Conservation (phyloP, 1,140 invertebrate genomes). For the Cardiocondyla obscurior region DNA sequence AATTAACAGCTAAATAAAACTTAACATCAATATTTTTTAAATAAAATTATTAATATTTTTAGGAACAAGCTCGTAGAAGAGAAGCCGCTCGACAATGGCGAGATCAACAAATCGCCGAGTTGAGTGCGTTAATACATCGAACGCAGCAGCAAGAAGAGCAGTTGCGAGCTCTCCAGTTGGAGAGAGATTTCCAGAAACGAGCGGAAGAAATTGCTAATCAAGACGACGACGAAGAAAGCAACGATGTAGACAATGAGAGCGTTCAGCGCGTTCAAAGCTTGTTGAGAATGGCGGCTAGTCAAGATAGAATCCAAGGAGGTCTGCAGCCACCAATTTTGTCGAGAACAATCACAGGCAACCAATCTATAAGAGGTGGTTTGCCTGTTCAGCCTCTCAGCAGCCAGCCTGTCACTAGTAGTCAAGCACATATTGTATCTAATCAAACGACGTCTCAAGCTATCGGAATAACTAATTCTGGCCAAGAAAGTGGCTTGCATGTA, state of each 20-base stretch:
- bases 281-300: slow-evolving; percentile 77
- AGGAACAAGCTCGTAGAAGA: slow-evolving; percentile 88
- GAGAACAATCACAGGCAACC: slow-evolving; percentile 75
- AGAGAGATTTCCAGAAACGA: slow-evolving; percentile 94
- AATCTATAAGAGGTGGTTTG: slow-evolving; percentile 69
- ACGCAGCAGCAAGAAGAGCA: slow-evolving; percentile 94
- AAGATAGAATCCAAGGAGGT: slow-evolving; percentile 74
- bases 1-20: too few species aligned
- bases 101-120: slow-evolving; percentile 93
- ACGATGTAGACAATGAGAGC: slow-evolving; percentile 81
- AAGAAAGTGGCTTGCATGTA: slow-evolving; percentile 44
- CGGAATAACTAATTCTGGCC: background rate
- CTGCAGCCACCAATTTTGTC: slow-evolving; percentile 70
- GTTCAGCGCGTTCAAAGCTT: slow-evolving; percentile 83
- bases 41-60: slow-evolving; percentile 18
- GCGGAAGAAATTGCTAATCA: slow-evolving; percentile 90
- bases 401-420: background rate
- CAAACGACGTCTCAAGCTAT: slow-evolving; percentile 35
- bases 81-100: slow-evolving; percentile 89
- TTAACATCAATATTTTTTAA: too few species aligned
- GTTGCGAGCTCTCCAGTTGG: slow-evolving; percentile 91
- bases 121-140: slow-evolving; percentile 88
- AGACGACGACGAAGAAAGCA: slow-evolving; percentile 89
- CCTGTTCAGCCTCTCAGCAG: slow-evolving; percentile 12
- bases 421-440: background rate